phyloP scores from a whole-genome alignment of 2,113 vertebrate genomes.

The Larimichthys polyactis region DNA sequence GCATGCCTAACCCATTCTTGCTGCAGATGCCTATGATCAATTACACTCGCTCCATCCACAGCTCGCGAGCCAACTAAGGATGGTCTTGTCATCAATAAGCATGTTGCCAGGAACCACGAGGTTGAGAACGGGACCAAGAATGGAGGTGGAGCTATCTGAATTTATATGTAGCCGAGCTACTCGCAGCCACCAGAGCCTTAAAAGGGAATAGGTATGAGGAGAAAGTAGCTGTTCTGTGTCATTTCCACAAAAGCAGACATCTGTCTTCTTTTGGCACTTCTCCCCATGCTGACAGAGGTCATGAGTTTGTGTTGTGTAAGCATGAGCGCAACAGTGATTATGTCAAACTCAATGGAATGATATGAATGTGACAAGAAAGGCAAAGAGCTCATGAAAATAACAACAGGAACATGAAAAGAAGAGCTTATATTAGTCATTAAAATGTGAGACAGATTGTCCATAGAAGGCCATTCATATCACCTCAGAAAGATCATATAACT shows the following conservation, averaged over 20 bases:
- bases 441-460: not conserved
- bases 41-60: slow-evolving; percentile 64
- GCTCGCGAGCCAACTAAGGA: slow-evolving; percentile 56
- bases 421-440: not conserved
- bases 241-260: slow-evolving; percentile 70
- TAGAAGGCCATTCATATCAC: slow-evolving; percentile 9
- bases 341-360: slow-evolving; percentile 41
- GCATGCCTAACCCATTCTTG: slow-evolving; percentile 47
- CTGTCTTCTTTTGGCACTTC: slow-evolving; percentile 64
- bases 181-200: slow-evolving; percentile 73
- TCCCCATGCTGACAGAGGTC: slow-evolving; percentile 64
- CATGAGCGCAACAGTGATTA: slow-evolving; percentile 39
- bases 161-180: slow-evolving; percentile 62
- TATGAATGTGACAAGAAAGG: slow-evolving; percentile 43
- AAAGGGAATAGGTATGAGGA: slow-evolving; percentile 75
- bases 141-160: slow-evolving; percentile 52
- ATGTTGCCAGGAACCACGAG: slow-evolving; percentile 64
- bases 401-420: slow-evolving; percentile 26
- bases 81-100: slow-evolving; percentile 74
- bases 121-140: slow-evolving; percentile 52
- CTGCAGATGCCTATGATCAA: slow-evolving; percentile 69
- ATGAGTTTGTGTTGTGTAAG: slow-evolving; percentile 57
- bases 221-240: slow-evolving; percentile 71
- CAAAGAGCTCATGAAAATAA: slow-evolving; percentile 15
- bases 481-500: not conserved